Evolutionary conservation across 2,888 invertebrate genomes (phyloP).

Genomic region (Julus scandinavius): DNA sequence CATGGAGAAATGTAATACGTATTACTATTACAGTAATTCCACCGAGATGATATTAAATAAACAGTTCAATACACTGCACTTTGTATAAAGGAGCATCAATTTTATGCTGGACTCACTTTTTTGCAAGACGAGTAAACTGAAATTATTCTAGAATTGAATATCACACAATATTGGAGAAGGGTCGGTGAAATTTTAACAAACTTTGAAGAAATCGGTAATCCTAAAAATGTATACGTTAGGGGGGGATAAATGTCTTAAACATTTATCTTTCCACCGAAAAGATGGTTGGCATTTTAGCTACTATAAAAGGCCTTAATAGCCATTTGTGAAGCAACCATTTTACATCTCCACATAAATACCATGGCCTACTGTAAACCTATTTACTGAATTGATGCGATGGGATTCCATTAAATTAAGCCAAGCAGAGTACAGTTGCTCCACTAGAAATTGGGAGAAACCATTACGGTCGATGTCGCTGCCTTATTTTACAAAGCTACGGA

Average conservation of each 20-base stretch:
- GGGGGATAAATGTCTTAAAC: not conserved
- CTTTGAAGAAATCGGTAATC: not conserved
- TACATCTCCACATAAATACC: constrained; percentile 25
- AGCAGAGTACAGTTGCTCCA: not conserved
- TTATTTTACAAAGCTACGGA: constrained; percentile 5
- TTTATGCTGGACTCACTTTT: constrained; percentile 12
- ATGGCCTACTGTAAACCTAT: constrained; percentile 17
- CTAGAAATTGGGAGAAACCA: constrained; percentile 17
- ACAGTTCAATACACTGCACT: constrained; percentile 2
- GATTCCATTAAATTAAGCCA: constrained; percentile 41
- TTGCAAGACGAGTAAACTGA: not conserved
- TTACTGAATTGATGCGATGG: constrained; percentile 46
- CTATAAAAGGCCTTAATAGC: constrained; percentile 31
- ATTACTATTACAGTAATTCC: not conserved
- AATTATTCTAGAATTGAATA: not conserved
- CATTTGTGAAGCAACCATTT: constrained; percentile 15
- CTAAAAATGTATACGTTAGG: not conserved
- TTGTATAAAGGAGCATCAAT: constrained; percentile 6
- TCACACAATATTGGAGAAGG: not conserved
- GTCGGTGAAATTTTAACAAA: not conserved
- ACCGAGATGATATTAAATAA: not conserved
- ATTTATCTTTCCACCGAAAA: not conserved
- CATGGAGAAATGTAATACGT: not conserved
- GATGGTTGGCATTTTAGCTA: constrained; percentile 22
- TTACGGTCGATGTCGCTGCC: not conserved